These are phyloP conservation scores for Ameiurus melas DNA, from an alignment of 2,113 vertebrate genomes.

Conservation along the genomic window DNA sequence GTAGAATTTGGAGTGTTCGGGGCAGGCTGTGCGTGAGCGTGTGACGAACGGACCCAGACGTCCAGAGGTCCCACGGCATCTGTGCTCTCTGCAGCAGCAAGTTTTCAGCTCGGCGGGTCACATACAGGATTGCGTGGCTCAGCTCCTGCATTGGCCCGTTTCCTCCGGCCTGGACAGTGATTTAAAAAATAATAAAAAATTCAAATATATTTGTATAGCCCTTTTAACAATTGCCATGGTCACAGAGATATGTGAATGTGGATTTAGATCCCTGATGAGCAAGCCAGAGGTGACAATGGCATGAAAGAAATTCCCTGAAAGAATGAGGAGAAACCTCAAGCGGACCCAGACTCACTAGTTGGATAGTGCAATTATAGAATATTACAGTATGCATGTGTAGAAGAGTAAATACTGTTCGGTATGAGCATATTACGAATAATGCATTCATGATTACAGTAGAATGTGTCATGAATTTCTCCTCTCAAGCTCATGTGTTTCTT, in stretches of 20 bases:
- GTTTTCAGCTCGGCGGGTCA: conserved; percentile 59
- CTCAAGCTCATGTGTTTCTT: neutral
- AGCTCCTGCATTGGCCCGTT: conserved; percentile 66
- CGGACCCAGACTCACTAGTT: neutral
- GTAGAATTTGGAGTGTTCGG: conserved; percentile 66
- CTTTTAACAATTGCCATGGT: neutral
- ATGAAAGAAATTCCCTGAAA: neutral
- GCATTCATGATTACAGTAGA: neutral
- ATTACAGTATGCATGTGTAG: neutral
- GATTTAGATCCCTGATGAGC: neutral
- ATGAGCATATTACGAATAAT: neutral
- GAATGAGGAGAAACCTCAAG: neutral
- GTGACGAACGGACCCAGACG: conserved; percentile 58
- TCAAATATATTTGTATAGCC: neutral
- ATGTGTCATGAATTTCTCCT: neutral
- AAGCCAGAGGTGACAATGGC: neutral
- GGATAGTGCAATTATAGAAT: neutral
- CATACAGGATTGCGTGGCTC: conserved; percentile 52
- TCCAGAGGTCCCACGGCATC: conserved; percentile 64
- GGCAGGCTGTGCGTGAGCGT: conserved; percentile 65
- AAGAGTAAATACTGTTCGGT: neutral
- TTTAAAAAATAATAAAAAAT: neutral
- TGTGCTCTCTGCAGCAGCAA: conserved; percentile 56
- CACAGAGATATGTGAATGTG: neutral
- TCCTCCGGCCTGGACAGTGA: conserved; percentile 65